Evolutionary conservation across 2,888 invertebrate genomes (phyloP).

Genomic region (Meteorus colon): DNA sequence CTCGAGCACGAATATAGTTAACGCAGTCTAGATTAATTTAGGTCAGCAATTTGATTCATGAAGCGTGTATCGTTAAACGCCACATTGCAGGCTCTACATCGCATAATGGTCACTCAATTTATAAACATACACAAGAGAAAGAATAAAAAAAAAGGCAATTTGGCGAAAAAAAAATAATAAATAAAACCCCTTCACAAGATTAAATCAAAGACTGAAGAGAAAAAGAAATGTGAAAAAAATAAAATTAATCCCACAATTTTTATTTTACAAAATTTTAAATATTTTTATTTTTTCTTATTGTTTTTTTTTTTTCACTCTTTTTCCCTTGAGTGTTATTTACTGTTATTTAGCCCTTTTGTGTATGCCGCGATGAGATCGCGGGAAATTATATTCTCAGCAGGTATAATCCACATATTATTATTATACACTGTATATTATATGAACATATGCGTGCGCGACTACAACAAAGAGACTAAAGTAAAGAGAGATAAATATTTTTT

Average conservation of each 20-base stretch:
- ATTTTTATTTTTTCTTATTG: background rate
- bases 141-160: background rate
- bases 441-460: background rate
- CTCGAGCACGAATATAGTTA: conserved; percentile 54
- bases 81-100: conserved; percentile 26
- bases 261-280: background rate
- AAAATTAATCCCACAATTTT: background rate
- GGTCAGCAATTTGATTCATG: conserved; percentile 56
- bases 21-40: conserved; percentile 56
- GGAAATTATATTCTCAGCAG: conserved; percentile 5
- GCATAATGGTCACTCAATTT: conserved; percentile 12
- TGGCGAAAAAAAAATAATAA: background rate
- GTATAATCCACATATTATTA: conserved; percentile 5
- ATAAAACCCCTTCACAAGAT: background rate
- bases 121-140: conserved; percentile 3
- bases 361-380: background rate
- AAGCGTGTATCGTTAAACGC: conserved; percentile 39
- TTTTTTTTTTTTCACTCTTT: background rate
- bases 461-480: background rate
- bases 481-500: too few relatives aligned
- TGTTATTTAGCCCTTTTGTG: too few relatives aligned
- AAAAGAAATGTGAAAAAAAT: background rate
- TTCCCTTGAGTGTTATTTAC: background rate
- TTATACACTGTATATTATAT: background rate
- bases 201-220: too few relatives aligned